These are phyloP conservation scores for Hyppa rectilinea DNA, from an alignment of 2,888 invertebrate species.

Conservation along the genomic window DNA sequence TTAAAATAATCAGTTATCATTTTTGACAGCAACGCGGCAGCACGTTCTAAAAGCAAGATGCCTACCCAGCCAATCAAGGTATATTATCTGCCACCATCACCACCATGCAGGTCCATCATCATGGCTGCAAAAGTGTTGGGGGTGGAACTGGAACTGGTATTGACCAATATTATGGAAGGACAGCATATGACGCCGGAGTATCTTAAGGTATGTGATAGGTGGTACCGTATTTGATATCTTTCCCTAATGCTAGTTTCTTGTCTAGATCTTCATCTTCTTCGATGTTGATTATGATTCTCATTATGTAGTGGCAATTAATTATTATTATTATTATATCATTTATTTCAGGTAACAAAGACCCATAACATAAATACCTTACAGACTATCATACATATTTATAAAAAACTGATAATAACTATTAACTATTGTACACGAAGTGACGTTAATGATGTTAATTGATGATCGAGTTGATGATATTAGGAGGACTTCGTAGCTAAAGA, in stretches of 20 bases:
- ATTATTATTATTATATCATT: too few relatives aligned
- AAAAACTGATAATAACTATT: too few relatives aligned
- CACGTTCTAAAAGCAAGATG: conserved; percentile 84
- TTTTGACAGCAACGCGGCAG: conserved; percentile 83
- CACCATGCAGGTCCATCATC: conserved; percentile 92
- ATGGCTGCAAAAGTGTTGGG: conserved; percentile 92
- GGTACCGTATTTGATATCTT: background rate
- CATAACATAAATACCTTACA: too few relatives aligned
- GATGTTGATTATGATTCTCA: too few relatives aligned
- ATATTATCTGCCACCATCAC: conserved; percentile 92
- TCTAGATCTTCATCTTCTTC: too few relatives aligned
- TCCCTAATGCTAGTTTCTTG: background rate
- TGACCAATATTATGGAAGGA: conserved; percentile 90
- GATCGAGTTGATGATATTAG: conserved; percentile 3
- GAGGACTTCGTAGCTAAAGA: too few relatives aligned
- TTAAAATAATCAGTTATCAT: conserved; percentile 26
- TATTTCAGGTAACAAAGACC: too few relatives aligned
- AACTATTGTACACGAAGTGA: too few relatives aligned
- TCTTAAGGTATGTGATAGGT: conserved; percentile 89
- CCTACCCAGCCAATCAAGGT: conserved; percentile 89
- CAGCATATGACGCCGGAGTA: conserved; percentile 92
- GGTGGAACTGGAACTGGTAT: conserved; percentile 91
- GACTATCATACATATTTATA: too few relatives aligned
- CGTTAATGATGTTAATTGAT: conserved; percentile 2
- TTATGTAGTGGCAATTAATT: too few relatives aligned